Base-by-base conservation (phyloP, 2,113 vertebrate genomes). In the Pandion haliaetus region DNA sequence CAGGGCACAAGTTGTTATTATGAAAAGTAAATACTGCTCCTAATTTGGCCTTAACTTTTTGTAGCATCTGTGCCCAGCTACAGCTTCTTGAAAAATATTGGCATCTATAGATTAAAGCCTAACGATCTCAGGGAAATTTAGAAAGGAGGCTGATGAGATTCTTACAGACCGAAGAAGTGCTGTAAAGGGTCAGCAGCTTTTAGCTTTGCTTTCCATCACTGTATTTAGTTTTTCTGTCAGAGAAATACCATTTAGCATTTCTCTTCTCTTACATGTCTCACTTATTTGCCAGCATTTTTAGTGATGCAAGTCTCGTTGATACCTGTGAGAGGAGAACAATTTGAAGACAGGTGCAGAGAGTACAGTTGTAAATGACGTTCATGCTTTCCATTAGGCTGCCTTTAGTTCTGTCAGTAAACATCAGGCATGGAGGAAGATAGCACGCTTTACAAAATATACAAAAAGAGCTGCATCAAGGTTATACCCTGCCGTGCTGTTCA, bases 151-250 rank as follows among this genome's bases (percentile, higher is more conserved):
- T 76, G 57, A 61, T 42, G 31, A n/a, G 38, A 42, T 59, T 66
- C 62, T 57, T 62, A 52, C 28, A 44, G 49, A 34, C 14, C 0
- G 1, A 57, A 79, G n/a, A 82, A 86, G 7, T 0, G 0, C 23
- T 63, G 21, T 40, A 67, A 88, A 72, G 57, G 59, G 32, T 55
- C 52, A 65, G 34, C 34, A 91, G n/a, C 17, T 79, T 92, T 86
- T 92, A 78, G 14, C 44, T 92, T 25, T 23, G 4, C 36, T 55
- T 91, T 84, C 44, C 34, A 34, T 23, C 2, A 1, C 21, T 82
- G 25, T 18, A 25, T 71, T 92, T 70, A 79, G 20, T 65, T 59
- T 52, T 90, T 71, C 59, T 85, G 31, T 57, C 57, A 69, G 14
- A 58, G 44, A 88, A 92, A 55, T 34, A 49, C 34, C 16, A 45